These are phyloP conservation scores for Cyanoliseus patagonus DNA, from an alignment of 2,113 vertebrate genomes.

Conservation along the genomic window DNA sequence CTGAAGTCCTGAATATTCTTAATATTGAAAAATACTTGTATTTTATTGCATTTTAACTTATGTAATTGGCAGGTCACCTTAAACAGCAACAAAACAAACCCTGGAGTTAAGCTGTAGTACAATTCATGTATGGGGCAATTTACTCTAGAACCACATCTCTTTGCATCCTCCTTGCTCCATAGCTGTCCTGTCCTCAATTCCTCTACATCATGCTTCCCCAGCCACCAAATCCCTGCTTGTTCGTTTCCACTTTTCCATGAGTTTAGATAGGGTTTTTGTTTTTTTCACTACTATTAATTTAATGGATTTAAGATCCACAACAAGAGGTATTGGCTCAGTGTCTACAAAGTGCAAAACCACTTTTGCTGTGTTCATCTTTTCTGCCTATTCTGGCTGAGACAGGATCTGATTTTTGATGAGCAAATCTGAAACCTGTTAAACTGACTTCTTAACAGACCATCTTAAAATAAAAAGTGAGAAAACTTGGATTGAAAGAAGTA, in stretches of 20 bases:
- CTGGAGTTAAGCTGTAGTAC: not conserved
- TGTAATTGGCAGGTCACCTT: accelerated
- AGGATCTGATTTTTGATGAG: not conserved
- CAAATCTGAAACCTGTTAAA: not conserved
- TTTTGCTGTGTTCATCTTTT: not conserved
- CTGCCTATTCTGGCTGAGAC: not conserved
- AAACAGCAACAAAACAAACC: not conserved
- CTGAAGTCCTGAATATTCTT: not conserved
- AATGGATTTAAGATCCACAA: not conserved
- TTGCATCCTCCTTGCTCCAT: not conserved
- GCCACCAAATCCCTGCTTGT: not conserved
- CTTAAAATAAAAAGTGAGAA: not conserved
- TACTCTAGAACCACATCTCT: not conserved
- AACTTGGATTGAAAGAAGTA: not conserved
- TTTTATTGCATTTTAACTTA: not conserved
- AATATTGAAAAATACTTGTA: not conserved
- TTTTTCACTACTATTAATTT: not conserved
- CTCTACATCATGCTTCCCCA: not conserved
- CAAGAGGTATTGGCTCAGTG: not conserved
- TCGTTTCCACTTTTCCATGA: not conserved
- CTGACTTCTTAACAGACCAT: not conserved
- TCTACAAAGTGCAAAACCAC: not conserved
- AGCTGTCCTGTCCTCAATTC: not conserved
- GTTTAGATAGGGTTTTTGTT: not conserved
- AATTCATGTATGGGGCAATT: not conserved